Conservation (phyloP, 1,140 invertebrate genomes). For the Drosophila kanapiae region DNA sequence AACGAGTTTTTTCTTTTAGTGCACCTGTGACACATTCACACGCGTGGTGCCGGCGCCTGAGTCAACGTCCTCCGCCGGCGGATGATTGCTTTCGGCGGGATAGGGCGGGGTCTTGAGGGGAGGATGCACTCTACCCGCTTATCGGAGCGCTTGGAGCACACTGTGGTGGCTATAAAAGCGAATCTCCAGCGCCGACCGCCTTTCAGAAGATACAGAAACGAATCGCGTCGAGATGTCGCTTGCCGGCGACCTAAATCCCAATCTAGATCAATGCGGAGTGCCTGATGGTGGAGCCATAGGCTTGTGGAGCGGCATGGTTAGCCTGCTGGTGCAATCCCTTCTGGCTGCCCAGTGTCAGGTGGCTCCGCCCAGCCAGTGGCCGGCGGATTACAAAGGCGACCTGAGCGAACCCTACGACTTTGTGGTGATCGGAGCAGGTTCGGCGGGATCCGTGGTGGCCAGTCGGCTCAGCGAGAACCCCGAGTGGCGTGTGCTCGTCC, state of each 20-base stretch:
- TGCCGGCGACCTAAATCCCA: slow-evolving; percentile 8
- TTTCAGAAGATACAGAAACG: slow-evolving; percentile 48
- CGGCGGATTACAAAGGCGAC: slow-evolving; percentile 86
- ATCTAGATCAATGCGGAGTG: slow-evolving; percentile 5
- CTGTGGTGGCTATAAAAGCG: slow-evolving; percentile 55
- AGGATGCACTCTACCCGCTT: slow-evolving; percentile 27
- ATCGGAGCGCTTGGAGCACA: slow-evolving; percentile 37
- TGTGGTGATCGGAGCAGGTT: slow-evolving; percentile 88
- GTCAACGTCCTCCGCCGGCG: slow-evolving; percentile 12
- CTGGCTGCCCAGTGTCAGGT: slow-evolving; percentile 87
- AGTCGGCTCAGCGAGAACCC: slow-evolving; percentile 87
- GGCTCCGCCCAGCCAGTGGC: slow-evolving; percentile 86
- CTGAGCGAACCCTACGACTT: slow-evolving; percentile 84
- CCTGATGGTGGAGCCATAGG: slow-evolving; percentile 23
- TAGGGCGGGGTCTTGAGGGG: background rate
- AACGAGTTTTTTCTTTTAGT: background rate
- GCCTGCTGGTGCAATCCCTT: slow-evolving; percentile 86
- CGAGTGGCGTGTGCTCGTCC: slow-evolving; percentile 86
- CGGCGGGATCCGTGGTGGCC: slow-evolving; percentile 88
- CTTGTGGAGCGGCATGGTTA: slow-evolving; percentile 83
- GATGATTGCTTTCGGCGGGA: no score
- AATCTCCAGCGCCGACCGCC: slow-evolving; percentile 4
- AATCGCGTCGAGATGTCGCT: slow-evolving; percentile 46
- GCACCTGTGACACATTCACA: slow-evolving; percentile 14
- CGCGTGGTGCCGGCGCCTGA: slow-evolving; percentile 3